phyloP scores from a whole-genome alignment of 2,888 invertebrate genomes.

The Melanotus villosus region DNA sequence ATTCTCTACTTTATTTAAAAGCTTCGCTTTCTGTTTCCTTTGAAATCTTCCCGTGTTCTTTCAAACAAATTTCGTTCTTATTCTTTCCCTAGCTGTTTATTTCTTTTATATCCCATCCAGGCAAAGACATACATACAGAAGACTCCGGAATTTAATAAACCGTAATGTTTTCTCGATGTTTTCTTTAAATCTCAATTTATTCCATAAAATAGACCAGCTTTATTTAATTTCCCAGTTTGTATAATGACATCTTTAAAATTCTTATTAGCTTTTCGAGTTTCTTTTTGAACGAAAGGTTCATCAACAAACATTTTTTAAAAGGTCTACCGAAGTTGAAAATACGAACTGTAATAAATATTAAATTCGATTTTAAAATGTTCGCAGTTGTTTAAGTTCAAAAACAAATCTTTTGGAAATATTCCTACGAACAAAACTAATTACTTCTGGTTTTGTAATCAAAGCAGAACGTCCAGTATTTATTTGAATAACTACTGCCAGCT shows the following conservation, averaged over 20 bases:
- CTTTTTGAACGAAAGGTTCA: too few relatives aligned
- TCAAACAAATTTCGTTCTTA: conserved; percentile 20
- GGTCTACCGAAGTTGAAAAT: too few relatives aligned
- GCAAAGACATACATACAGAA: conserved; percentile 9
- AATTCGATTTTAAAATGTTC: too few relatives aligned
- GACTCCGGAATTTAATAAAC: conserved; percentile 17
- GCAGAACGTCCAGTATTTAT: background rate
- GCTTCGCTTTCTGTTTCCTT: conserved; percentile 42
- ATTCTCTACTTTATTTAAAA: conserved; percentile 48
- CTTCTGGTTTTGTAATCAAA: conserved; percentile 9
- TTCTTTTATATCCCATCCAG: conserved; percentile 18
- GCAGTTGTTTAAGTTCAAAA: too few relatives aligned
- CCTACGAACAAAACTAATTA: too few relatives aligned
- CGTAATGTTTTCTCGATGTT: background rate
- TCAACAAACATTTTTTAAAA: too few relatives aligned
- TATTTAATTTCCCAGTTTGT: conserved; percentile 2
- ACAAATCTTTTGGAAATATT: too few relatives aligned
- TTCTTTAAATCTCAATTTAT: background rate
- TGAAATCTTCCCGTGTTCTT: conserved; percentile 30
- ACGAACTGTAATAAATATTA: too few relatives aligned
- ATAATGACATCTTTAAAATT: conserved; percentile 2
- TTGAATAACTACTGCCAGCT: background rate
- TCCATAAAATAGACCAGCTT: background rate
- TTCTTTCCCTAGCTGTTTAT: conserved; percentile 21
- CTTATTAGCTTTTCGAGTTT: conserved; percentile 15